A percentile compares a stretch with the other conserved stretches of the same genome.
phyloP scores from a whole-genome alignment of 1,140 invertebrate genomes.

The Hypsibius dujardini region DNA sequence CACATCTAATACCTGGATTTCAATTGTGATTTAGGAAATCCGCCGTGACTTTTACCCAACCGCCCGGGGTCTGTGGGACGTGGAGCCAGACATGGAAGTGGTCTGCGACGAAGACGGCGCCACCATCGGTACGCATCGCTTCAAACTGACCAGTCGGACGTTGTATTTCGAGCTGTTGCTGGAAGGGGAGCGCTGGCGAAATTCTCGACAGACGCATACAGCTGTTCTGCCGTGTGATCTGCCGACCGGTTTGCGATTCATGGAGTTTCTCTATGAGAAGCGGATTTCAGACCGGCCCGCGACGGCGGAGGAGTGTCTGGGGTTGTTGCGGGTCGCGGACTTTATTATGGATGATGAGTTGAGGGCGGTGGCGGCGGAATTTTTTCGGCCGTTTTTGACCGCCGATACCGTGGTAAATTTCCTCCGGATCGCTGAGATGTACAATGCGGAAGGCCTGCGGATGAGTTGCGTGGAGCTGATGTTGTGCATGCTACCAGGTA shows the following conservation, averaged over 20 bases:
- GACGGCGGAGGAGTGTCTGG: neutral
- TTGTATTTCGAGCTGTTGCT: neutral
- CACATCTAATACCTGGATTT: too few relatives aligned
- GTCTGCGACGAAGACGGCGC: conserved; percentile 12
- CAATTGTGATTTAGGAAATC: too few relatives aligned
- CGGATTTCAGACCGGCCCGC: neutral
- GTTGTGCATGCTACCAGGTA: conserved; percentile 7
- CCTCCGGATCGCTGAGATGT: conserved; percentile 29
- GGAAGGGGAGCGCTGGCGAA: neutral
- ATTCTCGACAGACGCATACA: neutral
- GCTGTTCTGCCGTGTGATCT: neutral
- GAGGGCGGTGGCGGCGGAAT: neutral
- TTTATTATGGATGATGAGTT: neutral
- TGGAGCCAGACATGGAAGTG: neutral
- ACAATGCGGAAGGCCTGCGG: conserved; percentile 48
- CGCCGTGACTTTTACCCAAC: neutral
- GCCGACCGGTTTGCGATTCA: neutral
- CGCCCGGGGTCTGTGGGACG: neutral
- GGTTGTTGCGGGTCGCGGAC: neutral
- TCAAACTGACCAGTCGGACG: neutral
- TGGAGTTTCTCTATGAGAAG: neutral
- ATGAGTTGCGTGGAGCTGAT: conserved; percentile 50
- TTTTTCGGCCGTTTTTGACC: neutral
- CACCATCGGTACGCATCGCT: neutral
- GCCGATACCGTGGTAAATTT: neutral